phyloP scores from a whole-genome alignment of 2,797 vertebrate genomes.

The Phaenicophaeus curvirostris region DNA sequence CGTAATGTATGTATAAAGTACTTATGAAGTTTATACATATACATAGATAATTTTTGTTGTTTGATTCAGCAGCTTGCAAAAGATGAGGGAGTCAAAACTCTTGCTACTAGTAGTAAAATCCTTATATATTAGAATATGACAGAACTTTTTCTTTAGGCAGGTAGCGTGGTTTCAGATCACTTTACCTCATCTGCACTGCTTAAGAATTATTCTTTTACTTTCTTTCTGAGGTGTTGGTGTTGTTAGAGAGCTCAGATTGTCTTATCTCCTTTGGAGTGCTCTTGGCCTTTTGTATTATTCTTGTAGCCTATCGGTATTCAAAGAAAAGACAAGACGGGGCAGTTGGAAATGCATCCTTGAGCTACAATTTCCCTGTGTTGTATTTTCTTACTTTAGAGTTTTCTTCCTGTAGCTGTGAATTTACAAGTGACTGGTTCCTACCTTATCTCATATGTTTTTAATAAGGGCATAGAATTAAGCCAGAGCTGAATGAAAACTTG shows the following conservation, averaged over 20 bases:
- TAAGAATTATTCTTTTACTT: background rate
- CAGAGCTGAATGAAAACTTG: background rate
- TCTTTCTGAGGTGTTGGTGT: background rate
- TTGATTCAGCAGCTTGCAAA: background rate
- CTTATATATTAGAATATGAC: background rate
- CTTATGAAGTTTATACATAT: background rate
- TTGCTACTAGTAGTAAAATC: background rate
- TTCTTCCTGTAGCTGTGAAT: background rate
- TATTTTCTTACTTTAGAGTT: background rate
- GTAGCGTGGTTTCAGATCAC: background rate
- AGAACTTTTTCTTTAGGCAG: background rate
- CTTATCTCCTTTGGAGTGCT: background rate
- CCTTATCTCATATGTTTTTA: background rate
- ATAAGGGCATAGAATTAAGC: background rate
- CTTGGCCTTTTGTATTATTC: constrained; percentile 18
- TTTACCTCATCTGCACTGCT: background rate
- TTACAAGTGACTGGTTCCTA: background rate
- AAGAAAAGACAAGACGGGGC: background rate
- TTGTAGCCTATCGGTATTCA: background rate
- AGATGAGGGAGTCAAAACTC: background rate
- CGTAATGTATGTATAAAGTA: background rate
- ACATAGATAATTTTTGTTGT: background rate
- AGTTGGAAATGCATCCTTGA: background rate
- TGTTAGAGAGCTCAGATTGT: constrained; percentile 4
- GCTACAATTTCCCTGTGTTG: constrained; percentile 40